Base-by-base conservation (phyloP, 2,888 invertebrate genomes). In the Acrobasis consociella region DNA sequence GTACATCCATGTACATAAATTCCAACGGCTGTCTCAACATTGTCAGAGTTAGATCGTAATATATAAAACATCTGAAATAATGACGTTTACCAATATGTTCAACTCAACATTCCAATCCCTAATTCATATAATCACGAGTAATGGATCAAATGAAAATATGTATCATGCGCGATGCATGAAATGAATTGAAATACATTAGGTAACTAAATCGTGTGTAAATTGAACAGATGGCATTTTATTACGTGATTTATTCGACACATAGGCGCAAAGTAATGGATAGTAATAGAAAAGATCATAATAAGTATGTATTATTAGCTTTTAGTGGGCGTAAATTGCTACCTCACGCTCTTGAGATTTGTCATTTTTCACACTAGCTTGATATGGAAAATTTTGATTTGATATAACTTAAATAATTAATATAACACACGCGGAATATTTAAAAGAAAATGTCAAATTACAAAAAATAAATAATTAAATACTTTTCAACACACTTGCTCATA, bases 41-140 rank as follows among this genome's bases (percentile, higher is more conserved):
- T 22, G 3, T 2, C 22, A 22, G 22, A 22, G 22, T 2, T 22
- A 22, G 22, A 22, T 22, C 22, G 61, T 65, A 65, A 60, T 49
- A 67, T 64, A 64, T 67, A 31, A 5, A 7, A 39, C 42, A 11
- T 15, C 51, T 42, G 42, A 22, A 13, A 46, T 46, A 46, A 46
- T 46, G 1, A 10, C 7, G n/a, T n/a, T 11, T n/a, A 46, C 10
- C 7, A 46, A n/a, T 2, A 46, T 13, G 46, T n/a, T 46, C 46
- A n/a, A 46, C 46, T 46, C 15, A 60, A 16, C 16, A 51, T 51
- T 51, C 51, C 51, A 16, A 51, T 10, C 16, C 51, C 51, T 15
- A 17, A 17, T 10, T 51, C 50, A 51, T 22, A 51, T 22, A 51
- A 51, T 22, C 16, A 16, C 51, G 16, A 46, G 46, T 46, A 46